Conservation (phyloP, 2,113 vertebrate species). For the Phaethon lepturus region DNA sequence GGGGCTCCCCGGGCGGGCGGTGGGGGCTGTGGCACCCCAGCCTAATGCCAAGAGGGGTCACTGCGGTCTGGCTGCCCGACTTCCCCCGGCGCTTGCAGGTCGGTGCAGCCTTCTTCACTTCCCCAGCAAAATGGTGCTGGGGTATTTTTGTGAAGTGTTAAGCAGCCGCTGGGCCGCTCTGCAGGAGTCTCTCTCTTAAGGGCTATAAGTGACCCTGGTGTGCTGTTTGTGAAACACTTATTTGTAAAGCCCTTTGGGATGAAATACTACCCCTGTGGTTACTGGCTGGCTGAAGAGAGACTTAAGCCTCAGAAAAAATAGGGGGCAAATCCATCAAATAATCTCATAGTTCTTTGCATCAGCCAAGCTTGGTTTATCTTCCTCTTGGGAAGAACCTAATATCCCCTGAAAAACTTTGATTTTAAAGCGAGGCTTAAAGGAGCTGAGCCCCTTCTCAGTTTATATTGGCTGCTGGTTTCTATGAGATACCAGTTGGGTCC, state of each 20-base stretch:
- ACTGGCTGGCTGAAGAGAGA: neutral
- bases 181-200: neutral
- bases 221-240: neutral
- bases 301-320: neutral
- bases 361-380: neutral
- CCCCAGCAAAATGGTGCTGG: neutral
- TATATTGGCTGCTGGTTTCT: neutral
- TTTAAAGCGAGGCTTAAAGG: neutral
- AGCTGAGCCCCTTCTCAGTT: neutral
- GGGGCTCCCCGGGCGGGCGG: rapidly evolving
- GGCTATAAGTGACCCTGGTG: neutral
- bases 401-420: neutral
- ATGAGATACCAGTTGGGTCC: neutral
- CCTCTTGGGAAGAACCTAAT: neutral
- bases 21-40: neutral
- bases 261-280: neutral
- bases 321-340: neutral
- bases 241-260: neutral
- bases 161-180: neutral
- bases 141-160: neutral
- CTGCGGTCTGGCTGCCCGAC: neutral
- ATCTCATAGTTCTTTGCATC: neutral
- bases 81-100: neutral
- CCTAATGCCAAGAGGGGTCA: neutral
- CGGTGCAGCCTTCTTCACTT: neutral